phyloP scores from a whole-genome alignment of 92 coral and sea anemone genomes.

The Scolanthus callimorphus region DNA sequence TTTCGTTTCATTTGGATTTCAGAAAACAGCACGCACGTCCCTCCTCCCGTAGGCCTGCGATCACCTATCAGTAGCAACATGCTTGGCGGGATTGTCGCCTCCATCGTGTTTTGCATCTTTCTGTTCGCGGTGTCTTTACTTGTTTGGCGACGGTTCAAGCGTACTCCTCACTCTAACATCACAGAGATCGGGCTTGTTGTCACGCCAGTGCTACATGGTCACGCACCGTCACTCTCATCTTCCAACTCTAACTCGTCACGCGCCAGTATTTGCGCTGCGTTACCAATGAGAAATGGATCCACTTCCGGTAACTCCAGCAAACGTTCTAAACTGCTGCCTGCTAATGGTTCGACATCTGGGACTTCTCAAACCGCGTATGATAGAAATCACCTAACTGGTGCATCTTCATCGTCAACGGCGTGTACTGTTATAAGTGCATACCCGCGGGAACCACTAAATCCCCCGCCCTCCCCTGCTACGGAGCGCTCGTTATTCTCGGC shows the following conservation, averaged over 20 bases:
- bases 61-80: constrained; percentile 68
- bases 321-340: constrained; percentile 50
- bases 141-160: constrained; percentile 76
- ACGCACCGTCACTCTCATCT: constrained; percentile 50
- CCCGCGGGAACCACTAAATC: constrained; percentile 78
- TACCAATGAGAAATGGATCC: constrained; percentile 56
- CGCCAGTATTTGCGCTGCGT: constrained; percentile 48
- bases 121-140: constrained; percentile 64
- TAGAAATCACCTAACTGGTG: constrained; percentile 90
- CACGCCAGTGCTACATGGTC: constrained; percentile 59
- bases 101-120: constrained; percentile 63
- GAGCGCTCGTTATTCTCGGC: constrained; percentile 86
- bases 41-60: background rate
- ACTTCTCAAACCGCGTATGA: constrained; percentile 77
- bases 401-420: constrained; percentile 80
- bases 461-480: constrained; percentile 98
- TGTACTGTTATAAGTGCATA: constrained; percentile 87
- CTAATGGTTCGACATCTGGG: constrained; percentile 72
- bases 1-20: background rate
- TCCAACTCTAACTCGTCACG: constrained; percentile 44
- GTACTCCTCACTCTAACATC: constrained; percentile 55
- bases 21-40: constrained; percentile 9
- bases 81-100: constrained; percentile 80
- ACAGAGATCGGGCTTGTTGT: constrained; percentile 62
- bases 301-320: constrained; percentile 36